These are phyloP conservation scores for Trachemys scripta DNA, from an alignment of 2,113 vertebrate genomes.

Conservation along the genomic window DNA sequence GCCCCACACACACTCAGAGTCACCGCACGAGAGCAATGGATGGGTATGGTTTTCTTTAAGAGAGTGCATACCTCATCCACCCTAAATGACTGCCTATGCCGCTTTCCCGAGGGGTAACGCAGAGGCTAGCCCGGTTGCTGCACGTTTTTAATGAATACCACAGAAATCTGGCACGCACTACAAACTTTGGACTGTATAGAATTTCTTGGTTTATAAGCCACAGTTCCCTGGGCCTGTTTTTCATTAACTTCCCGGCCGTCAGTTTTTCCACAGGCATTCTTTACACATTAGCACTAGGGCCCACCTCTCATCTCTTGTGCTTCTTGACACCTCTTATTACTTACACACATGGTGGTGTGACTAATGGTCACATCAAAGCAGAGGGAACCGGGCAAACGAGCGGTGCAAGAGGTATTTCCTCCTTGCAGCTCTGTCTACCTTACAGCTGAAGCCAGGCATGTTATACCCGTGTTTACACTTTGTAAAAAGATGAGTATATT, in stretches of 20 bases:
- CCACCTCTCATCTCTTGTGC: not conserved
- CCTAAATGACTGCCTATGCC: rapidly evolving
- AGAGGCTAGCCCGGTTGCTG: not conserved
- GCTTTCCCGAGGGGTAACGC: not conserved
- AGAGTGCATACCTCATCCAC: not conserved
- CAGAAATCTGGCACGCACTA: not conserved
- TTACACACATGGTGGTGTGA: not conserved
- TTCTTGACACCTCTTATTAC: not conserved
- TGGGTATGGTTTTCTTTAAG: not conserved
- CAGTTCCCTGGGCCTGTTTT: not conserved
- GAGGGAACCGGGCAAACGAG: not conserved
- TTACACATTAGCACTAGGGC: not conserved
- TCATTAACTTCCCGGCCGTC: conserved; percentile 55
- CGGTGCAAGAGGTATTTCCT: not conserved
- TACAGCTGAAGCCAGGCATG: not conserved
- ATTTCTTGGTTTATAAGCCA: conserved; percentile 27
- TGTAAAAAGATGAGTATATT: not conserved
- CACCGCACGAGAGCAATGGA: rapidly evolving
- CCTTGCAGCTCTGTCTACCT: rapidly evolving
- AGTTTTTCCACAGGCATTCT: conserved; percentile 38
- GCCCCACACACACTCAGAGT: rapidly evolving
- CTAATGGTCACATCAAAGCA: not conserved
- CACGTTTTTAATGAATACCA: not conserved
- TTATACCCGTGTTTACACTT: not conserved
- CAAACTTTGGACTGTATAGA: conserved; percentile 18